Evolutionary conservation across 2,888 invertebrate genomes (phyloP), one percentile per base, ranked within the genome.

Genomic region (Aporophyla nigra): DNA sequence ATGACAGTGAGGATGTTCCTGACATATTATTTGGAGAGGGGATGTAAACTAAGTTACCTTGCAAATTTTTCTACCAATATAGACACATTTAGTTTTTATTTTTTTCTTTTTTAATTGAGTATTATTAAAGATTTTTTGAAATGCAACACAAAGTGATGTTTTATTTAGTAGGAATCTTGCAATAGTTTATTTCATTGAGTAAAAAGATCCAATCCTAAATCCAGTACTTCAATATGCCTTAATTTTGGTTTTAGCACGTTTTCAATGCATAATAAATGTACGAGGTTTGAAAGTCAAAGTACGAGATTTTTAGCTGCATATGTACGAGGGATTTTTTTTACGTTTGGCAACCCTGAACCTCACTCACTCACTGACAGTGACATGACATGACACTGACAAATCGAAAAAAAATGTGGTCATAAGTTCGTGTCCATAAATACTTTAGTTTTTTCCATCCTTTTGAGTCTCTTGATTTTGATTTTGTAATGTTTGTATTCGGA

Each of bases 301-400:
- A 62, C 62, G n/a, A 43, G 40, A 43, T 62, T 62, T 61, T 61
- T 56, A 66, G 74, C 53, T 65, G 69, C 59, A 33, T 59, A n/a
- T 63, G 73, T 73, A 59, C 33, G 33, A 33, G 33, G 33, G 33
- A 33, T 33, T 33, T 33, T n/a, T n/a, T 33, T 33, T 33, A 33
- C 33, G 33, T 1, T 33, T 33, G 33, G 33, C 33, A 33, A 33
- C 3, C 33, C 33, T 46, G 10, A 14, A 40, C 43, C 43, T n/a
- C n/a, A n/a, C n/a, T n/a, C n/a, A n/a, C n/a, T n/a, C n/a, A n/a
- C n/a, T n/a, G n/a, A n/a, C n/a, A n/a, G n/a, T n/a, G n/a, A n/a
- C n/a, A n/a, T n/a, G n/a, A n/a, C n/a, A n/a, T n/a, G n/a, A n/a
- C n/a, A n/a, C n/a, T n/a, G n/a, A n/a, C n/a, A n/a, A n/a, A n/a